A percentile compares a stretch with the other conserved stretches of the same genome.
phyloP scores from a whole-genome alignment of 2,113 vertebrate genomes.

The Gnathonemus longibarbis region DNA sequence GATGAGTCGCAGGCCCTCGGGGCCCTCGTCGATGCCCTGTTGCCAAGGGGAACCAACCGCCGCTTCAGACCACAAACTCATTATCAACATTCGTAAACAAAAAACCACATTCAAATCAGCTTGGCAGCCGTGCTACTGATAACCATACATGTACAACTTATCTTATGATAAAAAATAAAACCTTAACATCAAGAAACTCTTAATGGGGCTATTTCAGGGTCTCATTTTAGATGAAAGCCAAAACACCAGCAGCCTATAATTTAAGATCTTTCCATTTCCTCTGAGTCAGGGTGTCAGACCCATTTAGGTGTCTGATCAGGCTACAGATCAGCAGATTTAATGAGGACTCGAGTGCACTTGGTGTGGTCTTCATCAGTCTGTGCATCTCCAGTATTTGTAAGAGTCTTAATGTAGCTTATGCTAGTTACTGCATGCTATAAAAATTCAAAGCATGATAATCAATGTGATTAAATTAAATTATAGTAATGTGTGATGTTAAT shows the following conservation, averaged over 20 bases:
- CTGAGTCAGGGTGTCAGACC: not conserved
- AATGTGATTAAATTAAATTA: not conserved
- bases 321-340: not conserved
- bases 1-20: conserved; percentile 79
- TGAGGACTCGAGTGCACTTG: not conserved
- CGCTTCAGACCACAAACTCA: not conserved
- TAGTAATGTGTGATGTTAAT: not conserved
- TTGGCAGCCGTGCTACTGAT: not conserved
- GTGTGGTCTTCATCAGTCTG: not conserved
- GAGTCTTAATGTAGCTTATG: not conserved
- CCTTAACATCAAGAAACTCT: not conserved
- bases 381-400: not conserved
- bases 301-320: not conserved
- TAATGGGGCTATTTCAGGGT: not conserved
- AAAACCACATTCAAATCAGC: not conserved
- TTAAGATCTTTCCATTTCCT: not conserved
- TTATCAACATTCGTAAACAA: not conserved
- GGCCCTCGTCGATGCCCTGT: conserved; percentile 84
- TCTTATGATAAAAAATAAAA: not conserved
- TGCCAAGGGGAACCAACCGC: conserved; percentile 16
- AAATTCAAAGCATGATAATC: not conserved
- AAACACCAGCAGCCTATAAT: not conserved
- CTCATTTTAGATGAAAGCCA: not conserved
- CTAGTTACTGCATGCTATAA: not conserved
- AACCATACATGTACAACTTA: not conserved